Conservation (phyloP, 2,888 invertebrate genomes). For the Rhyacophila evoluta region DNA sequence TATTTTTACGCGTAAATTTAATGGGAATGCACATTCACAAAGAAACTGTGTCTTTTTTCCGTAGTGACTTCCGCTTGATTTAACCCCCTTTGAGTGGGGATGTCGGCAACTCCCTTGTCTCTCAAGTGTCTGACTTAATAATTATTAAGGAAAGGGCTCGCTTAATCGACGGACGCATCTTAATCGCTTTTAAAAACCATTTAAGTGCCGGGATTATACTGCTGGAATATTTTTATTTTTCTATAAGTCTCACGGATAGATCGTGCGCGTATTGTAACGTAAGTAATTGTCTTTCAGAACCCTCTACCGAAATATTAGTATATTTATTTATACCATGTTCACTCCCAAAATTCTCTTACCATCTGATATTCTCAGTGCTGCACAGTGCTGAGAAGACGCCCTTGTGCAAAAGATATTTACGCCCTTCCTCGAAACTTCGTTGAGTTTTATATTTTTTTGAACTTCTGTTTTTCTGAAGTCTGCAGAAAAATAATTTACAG, state of each 20-base stretch:
- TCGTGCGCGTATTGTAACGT: conserved; percentile 1
- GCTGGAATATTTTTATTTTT: conserved; percentile 5
- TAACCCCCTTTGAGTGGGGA: not conserved
- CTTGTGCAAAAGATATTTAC: no score
- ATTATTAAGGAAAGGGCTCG: not conserved
- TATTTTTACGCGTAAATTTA: no score
- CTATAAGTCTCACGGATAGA: not conserved
- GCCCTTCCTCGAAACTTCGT: no score
- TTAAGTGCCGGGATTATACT: conserved; percentile 2
- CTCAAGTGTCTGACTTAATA: not conserved
- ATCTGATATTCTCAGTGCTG: no score
- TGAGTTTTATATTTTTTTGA: no score
- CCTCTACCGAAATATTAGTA: no score
- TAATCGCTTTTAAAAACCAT: conserved; percentile 23
- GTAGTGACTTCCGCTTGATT: not conserved
- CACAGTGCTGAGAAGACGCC: no score
- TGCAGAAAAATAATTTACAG: no score
- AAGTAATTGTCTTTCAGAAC: not conserved
- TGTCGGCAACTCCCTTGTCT: not conserved
- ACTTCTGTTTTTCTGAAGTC: no score
- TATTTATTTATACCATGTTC: no score
- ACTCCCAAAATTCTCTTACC: no score
- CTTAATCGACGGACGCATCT: conserved; percentile 11
- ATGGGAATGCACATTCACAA: no score
- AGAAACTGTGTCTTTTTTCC: not conserved